Evolutionary conservation across 1,140 invertebrate genomes (phyloP).

Genomic region (Bombus superbus): DNA sequence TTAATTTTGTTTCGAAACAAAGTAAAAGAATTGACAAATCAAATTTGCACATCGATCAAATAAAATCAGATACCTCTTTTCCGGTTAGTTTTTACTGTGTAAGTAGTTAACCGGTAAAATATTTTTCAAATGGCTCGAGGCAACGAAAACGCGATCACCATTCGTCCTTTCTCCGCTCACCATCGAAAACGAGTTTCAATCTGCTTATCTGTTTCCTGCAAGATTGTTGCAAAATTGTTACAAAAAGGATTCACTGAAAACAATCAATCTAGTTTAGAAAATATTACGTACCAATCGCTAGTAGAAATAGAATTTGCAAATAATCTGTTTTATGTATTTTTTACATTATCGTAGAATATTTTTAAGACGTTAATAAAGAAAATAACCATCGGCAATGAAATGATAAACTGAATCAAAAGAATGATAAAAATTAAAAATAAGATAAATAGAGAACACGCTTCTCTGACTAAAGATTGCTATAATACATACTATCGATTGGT

Average conservation of each 20-base stretch:
- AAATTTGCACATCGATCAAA: not conserved
- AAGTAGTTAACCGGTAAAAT: not conserved
- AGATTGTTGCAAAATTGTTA: not conserved
- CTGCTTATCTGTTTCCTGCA: not conserved
- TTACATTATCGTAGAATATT: not conserved
- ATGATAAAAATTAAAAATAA: not conserved
- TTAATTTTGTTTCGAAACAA: too few relatives aligned
- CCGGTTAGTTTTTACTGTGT: not conserved
- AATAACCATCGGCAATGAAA: not conserved
- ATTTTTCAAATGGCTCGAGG: not conserved
- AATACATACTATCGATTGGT: not conserved
- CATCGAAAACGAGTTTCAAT: not conserved
- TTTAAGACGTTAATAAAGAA: not conserved
- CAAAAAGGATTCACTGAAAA: not conserved
- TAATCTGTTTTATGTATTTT: not conserved
- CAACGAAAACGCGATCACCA: not conserved
- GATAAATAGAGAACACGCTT: not conserved
- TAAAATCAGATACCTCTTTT: not conserved
- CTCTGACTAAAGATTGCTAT: not conserved
- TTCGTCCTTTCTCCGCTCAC: slow-evolving; percentile 1
- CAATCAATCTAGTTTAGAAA: not conserved
- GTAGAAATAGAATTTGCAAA: not conserved
- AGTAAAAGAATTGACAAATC: not conserved
- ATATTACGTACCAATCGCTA: not conserved
- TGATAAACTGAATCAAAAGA: not conserved